Base-by-base conservation (phyloP, 1,140 invertebrate species). In the Zaprionus nigranus region DNA sequence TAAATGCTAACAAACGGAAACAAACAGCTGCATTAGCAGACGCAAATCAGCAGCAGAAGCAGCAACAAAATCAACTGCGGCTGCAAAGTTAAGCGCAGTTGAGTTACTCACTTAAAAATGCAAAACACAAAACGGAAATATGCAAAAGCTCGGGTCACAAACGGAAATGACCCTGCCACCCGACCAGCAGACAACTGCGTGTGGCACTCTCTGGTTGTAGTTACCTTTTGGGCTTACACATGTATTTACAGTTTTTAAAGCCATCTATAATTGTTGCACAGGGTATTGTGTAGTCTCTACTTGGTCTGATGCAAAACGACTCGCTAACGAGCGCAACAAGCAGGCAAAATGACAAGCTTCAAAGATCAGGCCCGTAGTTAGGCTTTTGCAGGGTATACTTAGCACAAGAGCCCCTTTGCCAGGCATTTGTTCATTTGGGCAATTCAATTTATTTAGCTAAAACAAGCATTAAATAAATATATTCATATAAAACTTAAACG, bases 21-120 rank as follows among this genome's bases (percentile, higher is more conserved):
- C 85, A 88, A 88, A 90, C 85, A 90, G 84, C 85, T 88, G 85
- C 84, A 88, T 88, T 88, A 88, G 84, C 78, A 81, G 72, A 75
- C 78, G 64, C 81, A 88, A 88, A 88, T 88, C 85, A 88, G 84
- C 84, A 79, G 60, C 80, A 79, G 73, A 69, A 73, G 57, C 62
- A 60, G 22, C 51, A 40, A 60, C 64, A 83, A 62, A 30, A 56
- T 34, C 53, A 53, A 59, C 46, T 13, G 49, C 5, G 49, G 5
- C 38, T 61, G 82, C 70, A 90, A 81, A 88, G 84, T 88, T 81
- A 65, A 74, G 63, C 68, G 65, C 65, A 84, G 69, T 72, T 62
- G 51, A 74, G 75, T 78, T 78, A 60, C 78, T 88, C 85, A 82
- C 85, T 85, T 90, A 79, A 82, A 90, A 85, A 90, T 85, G 84